Base-by-base conservation (phyloP, 1,140 invertebrate species). In the Gryon sp. region DNA sequence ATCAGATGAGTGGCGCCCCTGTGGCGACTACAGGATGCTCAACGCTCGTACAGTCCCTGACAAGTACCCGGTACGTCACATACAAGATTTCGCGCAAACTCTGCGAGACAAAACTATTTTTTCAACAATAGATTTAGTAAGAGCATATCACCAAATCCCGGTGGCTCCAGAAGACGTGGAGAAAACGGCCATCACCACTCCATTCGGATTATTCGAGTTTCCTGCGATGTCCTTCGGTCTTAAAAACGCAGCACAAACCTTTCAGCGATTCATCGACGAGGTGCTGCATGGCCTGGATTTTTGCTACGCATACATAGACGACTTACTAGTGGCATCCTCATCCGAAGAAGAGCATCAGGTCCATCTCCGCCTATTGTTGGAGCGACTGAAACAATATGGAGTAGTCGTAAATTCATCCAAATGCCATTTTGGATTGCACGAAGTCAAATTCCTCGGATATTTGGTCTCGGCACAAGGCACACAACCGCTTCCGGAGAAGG, bases 21-120 rank as follows among this genome's bases (percentile, higher is more conserved):
- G 83, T 63, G 84, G 87, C 0, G 89, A 90, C 59, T 90, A 88
- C 53, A 52, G 87, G 2, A 38, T 22, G 6, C 73, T 90, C 0
- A 90, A 90, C 72, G 46, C 72, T 0, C n/a, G 76, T 4, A 89
- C 87, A 2, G 55, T 80, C 4, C 80, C 83, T 0, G 86, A 90
- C 52, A 7, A 76, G 0, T 89, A 87, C 48, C 86, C 83, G 9
- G 32, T 89, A 0, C 83, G 81, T 0, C 66, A 77, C 14, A 77
- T 84, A 4, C 32, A 78, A 8, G 50, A 55, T 19, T 55, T 55
- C 14, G n/a, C 11, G 4, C 19, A 45, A 7, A 45, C 9, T 7
- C 15, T 53, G 1, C 15, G 19, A 12, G 48, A 32, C 3, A 36
- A 24, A 9, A 20, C n/a, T 1, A 24, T 53, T 15, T 53, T 53